Conservation (phyloP, 2,113 vertebrate species). For the Phalacrocorax pelagicus region DNA sequence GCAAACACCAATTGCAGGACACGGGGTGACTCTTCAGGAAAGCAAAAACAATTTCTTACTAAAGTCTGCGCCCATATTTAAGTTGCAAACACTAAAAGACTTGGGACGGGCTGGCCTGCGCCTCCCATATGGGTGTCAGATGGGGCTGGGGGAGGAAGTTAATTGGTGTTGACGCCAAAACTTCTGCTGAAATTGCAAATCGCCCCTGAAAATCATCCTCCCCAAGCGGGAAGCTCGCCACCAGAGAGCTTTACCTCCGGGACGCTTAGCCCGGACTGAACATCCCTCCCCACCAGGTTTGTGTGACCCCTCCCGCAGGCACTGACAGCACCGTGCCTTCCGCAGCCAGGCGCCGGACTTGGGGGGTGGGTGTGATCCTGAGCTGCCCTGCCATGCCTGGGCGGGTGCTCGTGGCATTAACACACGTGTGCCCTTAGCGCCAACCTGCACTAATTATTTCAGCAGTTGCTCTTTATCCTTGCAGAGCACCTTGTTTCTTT, state of each 20-base stretch:
- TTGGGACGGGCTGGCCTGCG: not conserved
- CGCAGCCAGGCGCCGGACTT: not conserved
- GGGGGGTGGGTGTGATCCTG: not conserved
- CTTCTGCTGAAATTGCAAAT: not conserved
- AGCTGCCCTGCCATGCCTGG: not conserved
- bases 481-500: not conserved
- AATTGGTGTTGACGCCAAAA: not conserved
- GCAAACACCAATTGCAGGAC: not conserved
- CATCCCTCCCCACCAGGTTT: not conserved
- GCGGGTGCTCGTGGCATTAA: fast-evolving
- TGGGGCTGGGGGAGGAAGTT: not conserved
- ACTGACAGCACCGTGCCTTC: not conserved
- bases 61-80: not conserved
- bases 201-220: not conserved
- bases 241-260: not conserved
- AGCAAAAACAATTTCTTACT: not conserved
- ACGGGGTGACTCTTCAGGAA: not conserved
- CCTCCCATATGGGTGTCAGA: not conserved
- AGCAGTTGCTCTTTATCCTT: not conserved
- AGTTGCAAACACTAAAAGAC: not conserved
- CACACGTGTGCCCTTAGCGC: not conserved
- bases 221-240: not conserved
- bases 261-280: not conserved
- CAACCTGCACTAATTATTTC: fast-evolving
- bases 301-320: not conserved